Conservation (phyloP, 2,113 vertebrate genomes). For the Myxocyprinus asiaticus region DNA sequence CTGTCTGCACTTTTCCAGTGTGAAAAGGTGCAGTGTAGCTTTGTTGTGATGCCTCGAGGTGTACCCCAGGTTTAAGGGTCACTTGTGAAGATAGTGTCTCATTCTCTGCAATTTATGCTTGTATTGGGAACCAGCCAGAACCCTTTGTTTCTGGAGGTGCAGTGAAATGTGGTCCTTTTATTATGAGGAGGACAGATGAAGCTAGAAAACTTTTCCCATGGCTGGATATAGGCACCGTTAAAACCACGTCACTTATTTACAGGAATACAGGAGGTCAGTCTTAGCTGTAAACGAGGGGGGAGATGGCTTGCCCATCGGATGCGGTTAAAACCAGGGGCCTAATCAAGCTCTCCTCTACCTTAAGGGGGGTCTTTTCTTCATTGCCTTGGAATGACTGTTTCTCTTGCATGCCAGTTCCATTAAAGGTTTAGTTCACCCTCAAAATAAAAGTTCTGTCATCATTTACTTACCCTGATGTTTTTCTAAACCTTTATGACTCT, state of each 20-base stretch:
- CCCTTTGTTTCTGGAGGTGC: slow-evolving; percentile 48
- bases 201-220: slow-evolving; percentile 51
- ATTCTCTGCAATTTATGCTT: slow-evolving; percentile 36
- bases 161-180: slow-evolving; percentile 55
- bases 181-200: slow-evolving; percentile 53
- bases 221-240: slow-evolving; percentile 73
- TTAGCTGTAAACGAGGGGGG: slow-evolving; percentile 72
- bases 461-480: too few relatives aligned
- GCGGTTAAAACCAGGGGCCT: slow-evolving; percentile 71
- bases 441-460: too few relatives aligned
- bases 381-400: slow-evolving; percentile 61
- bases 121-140: slow-evolving; percentile 27
- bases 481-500: too few relatives aligned
- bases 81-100: slow-evolving; percentile 43
- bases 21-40: slow-evolving; percentile 48
- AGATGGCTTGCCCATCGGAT: slow-evolving; percentile 78
- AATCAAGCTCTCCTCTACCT: slow-evolving; percentile 67
- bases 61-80: slow-evolving; percentile 51
- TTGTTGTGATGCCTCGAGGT: slow-evolving; percentile 51
- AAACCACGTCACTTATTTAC: slow-evolving; percentile 77
- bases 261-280: slow-evolving; percentile 73
- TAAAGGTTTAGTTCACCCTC: slow-evolving; percentile 45
- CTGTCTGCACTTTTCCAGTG: slow-evolving; percentile 54
- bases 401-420: slow-evolving; percentile 71
- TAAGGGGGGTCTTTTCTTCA: slow-evolving; percentile 63